Evolutionary conservation across 2,888 invertebrate species (phyloP), one percentile per base, ranked within the genome.

Genomic region (Callyntrura sp.): DNA sequence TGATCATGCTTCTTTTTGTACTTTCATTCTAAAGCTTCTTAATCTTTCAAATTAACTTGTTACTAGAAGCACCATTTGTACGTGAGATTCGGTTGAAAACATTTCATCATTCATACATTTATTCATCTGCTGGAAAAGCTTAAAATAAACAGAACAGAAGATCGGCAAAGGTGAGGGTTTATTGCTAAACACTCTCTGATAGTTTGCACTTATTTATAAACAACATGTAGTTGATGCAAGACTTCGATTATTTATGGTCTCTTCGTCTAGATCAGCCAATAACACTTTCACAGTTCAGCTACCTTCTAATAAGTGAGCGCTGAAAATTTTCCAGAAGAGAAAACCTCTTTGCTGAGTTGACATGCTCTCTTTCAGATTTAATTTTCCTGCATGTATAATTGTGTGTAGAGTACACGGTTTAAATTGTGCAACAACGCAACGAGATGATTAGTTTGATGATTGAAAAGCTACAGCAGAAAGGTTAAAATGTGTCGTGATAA

Each of bases 311-410:
- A 62, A 23, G 17, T 23, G 20, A 70, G 35, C 25, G 3, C 20
- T 76, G 25, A 76, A 76, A 76, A 76, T 51, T 76, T 76, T 76
- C 76, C 76, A 76, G 68, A 17, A 17, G 68, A 70, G 68, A 2
- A 51, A 35, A 48, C 20, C 12, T 20, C 45, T 48, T 11, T 28
- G 11, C n/a, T n/a, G n/a, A n/a, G 12, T 73, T 60, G n/a, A 78
- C 57, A 12, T 70, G 68, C 9, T 3, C 28, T 65, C n/a, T 28
- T 65, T 5, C 62, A 28, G 12, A n/a, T n/a, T n/a, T n/a, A n/a
- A n/a, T 12, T 48, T 43, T 48, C 11, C 17, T 20, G 9, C 8
- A 17, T 23, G 23, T 28, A 1, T 3, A n/a, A n/a, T n/a, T n/a
- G n/a, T 51, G 25, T 51, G 2, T 76, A 51, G 11, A n/a, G 35